Conservation (phyloP, 1,140 invertebrate species). For the Pseudomyrmex dendroicus region DNA sequence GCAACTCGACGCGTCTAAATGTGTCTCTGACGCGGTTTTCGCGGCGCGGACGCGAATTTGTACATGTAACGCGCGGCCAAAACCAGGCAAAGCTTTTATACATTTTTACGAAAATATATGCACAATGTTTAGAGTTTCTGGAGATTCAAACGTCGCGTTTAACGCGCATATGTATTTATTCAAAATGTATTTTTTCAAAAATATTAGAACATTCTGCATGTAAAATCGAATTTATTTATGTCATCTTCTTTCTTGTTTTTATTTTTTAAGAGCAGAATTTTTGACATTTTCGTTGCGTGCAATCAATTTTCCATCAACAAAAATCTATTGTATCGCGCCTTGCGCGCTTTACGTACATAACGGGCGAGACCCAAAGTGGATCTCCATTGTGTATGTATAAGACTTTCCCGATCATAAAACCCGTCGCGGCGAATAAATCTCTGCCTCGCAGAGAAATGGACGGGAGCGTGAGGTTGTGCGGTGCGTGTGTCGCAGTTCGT, state of each 20-base stretch:
- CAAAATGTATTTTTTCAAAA: neutral
- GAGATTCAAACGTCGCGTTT: neutral
- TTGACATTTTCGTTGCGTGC: no score
- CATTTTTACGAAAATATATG: neutral
- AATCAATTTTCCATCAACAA: no score
- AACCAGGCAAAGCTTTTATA: neutral
- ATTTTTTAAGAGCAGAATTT: neutral
- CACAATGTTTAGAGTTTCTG: neutral
- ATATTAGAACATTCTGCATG: neutral
- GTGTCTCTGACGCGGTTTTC: neutral
- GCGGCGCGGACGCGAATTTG: neutral
- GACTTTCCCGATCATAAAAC: conserved; percentile 9
- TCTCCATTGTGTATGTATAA: neutral
- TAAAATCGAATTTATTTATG: neutral
- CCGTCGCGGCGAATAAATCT: conserved; percentile 20
- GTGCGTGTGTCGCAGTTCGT: conserved; percentile 38
- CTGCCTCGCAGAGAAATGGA: neutral
- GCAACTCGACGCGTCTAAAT: conserved; percentile 5
- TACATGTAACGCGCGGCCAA: neutral
- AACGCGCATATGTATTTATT: no score
- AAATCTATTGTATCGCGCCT: neutral
- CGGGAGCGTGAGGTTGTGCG: conserved; percentile 1
- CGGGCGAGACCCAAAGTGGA: neutral
- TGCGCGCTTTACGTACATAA: neutral
- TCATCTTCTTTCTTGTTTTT: neutral